Evolutionary conservation across 2,888 invertebrate species (phyloP), one percentile per base, ranked within the genome.

Genomic region (Drosophila fungiperda): DNA sequence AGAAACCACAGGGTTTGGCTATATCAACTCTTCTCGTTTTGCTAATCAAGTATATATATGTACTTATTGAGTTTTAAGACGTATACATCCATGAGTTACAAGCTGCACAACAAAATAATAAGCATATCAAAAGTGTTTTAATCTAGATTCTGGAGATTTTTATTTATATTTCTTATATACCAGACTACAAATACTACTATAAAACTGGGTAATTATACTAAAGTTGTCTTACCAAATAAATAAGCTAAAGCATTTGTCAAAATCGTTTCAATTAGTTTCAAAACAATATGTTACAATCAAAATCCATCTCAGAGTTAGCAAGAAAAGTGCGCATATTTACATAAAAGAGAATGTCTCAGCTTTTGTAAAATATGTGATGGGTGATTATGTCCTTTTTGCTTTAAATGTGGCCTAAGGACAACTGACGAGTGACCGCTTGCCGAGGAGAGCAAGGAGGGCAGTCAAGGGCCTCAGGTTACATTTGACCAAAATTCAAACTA

Each of bases 401-500:
- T 52, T 35, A 26, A 49, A 7, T 17, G 9, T 67, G 45, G 38
- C 48, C 52, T 26, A 73, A 84, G 82, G 75, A 82, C 66, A 78
- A 66, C 55, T 84, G 87, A 87, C 59, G 75, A 68, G 65, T 40
- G 66, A 49, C 57, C 45, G 54, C 29, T 50, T 29, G 48, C 32
- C 35, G 17, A 49, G 40, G 61, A 29, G 57, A 15, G 55, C 23
- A 48, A 17, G 35, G 15, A 59, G 20, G 62, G 54, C 64, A 78
- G 79, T 54, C 82, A 68, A 70, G 68, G 82, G 76, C 89, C 86
- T 89, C 80, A 49, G 90, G 73, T 85, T 85, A 89, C 89, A 88
- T 74, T 74, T 86, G 86, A 83, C 85, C 85, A 89, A 80, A 80
- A 80, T 87, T 78, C 68, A 72, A 75, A 26, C 62, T 50, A 42